These are phyloP conservation scores for Ellobius talpinus DNA, from an alignment of 2,113 vertebrate species.

Conservation along the genomic window DNA sequence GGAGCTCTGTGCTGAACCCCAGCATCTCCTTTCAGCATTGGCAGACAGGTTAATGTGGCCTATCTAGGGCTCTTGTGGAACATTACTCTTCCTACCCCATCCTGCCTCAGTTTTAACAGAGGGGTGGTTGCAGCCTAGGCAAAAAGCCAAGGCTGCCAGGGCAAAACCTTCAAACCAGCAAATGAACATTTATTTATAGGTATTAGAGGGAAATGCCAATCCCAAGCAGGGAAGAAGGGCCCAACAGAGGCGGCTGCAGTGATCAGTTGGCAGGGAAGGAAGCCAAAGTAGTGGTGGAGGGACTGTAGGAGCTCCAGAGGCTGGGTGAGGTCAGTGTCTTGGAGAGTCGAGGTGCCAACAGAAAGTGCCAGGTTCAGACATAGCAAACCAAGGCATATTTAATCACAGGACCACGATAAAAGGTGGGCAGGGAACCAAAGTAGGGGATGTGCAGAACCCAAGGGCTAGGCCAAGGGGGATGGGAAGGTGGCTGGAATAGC, in stretches of 20 bases:
- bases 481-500: background rate
- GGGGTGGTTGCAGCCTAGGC: background rate
- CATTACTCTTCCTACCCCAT: no score
- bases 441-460: background rate
- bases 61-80: background rate
- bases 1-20: background rate
- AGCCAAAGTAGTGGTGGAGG: no score
- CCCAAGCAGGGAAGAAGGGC: background rate
- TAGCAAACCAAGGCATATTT: background rate
- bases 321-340: background rate
- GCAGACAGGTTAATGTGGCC: background rate
- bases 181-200: slow-evolving; percentile 67
- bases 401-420: background rate
- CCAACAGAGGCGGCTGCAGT: background rate
- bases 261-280: background rate
- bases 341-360: background rate
- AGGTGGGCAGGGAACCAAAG: background rate
- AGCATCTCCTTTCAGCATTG: background rate
- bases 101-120: slow-evolving; percentile 7
- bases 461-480: background rate
- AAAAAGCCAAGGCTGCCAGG: slow-evolving; percentile 53
- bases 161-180: background rate
- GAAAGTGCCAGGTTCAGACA: background rate
- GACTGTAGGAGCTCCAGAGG: background rate
- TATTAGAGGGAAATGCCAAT: background rate